These are phyloP conservation scores for Papilio glaucus DNA, from an alignment of 1,140 invertebrate species.

Conservation along the genomic window DNA sequence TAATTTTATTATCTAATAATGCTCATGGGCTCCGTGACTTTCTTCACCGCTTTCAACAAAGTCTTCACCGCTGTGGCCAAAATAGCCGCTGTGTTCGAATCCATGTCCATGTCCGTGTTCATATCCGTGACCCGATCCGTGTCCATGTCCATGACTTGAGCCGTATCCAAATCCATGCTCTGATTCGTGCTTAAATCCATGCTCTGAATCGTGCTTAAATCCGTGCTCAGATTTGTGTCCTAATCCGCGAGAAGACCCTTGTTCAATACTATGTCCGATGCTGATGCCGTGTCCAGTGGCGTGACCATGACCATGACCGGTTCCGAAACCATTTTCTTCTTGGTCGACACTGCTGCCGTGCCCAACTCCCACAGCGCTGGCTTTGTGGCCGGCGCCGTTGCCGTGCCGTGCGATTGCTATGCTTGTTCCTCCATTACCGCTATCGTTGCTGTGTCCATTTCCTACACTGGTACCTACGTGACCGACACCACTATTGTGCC, in stretches of 20 bases:
- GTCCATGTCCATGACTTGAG: constrained; percentile 1
- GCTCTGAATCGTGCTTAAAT: background rate
- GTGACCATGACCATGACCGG: background rate
- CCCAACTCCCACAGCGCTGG: background rate
- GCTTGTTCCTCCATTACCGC: background rate
- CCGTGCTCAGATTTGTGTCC: background rate
- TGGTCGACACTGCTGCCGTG: background rate
- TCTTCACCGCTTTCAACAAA: background rate
- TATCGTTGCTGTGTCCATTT: background rate
- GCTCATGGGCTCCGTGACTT: constrained; percentile 7
- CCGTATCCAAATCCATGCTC: constrained; percentile 12
- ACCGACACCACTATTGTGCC: too few relatives aligned
- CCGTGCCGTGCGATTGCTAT: background rate
- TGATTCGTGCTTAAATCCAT: background rate
- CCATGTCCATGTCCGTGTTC: background rate
- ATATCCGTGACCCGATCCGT: background rate
- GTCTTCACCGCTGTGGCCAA: constrained; percentile 11
- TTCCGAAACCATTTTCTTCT: background rate
- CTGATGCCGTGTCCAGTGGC: too few relatives aligned
- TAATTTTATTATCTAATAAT: constrained; percentile 5
- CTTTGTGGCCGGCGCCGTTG: background rate
- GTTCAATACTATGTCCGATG: background rate
- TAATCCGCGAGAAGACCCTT: too few relatives aligned
- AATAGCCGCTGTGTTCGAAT: constrained; percentile 15
- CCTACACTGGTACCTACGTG: background rate